phyloP scores from a whole-genome alignment of 2,888 invertebrate species.

The Tholera decimalis region DNA sequence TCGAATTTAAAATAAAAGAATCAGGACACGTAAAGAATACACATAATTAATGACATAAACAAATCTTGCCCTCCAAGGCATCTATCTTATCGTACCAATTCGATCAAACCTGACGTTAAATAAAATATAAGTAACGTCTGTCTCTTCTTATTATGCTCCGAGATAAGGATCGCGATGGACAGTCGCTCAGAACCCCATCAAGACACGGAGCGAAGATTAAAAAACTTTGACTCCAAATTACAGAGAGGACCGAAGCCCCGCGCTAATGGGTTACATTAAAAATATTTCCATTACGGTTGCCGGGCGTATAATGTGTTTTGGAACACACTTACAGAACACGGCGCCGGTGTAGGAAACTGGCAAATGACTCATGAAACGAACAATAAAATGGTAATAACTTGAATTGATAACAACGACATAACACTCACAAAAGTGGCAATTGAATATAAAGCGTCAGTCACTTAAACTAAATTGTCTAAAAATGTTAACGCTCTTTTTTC shows the following conservation, averaged over 20 bases:
- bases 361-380: conserved; percentile 72
- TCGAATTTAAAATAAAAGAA: conserved; percentile 46
- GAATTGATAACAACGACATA: conserved; percentile 65
- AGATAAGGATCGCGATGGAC: conserved; percentile 90
- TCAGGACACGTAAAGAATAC: conserved; percentile 73
- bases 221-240: conserved; percentile 88
- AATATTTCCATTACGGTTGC: conserved; percentile 86
- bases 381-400: conserved; percentile 67
- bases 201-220: conserved; percentile 82
- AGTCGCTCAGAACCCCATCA: conserved; percentile 89
- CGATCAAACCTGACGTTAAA: conserved; percentile 89
- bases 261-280: conserved; percentile 90
- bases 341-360: conserved; percentile 74
- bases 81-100: conserved; percentile 86
- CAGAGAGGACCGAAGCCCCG: conserved; percentile 84
- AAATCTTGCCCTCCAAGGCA: conserved; percentile 81
- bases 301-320: conserved; percentile 79
- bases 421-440: conserved; percentile 61
- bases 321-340: conserved; percentile 68
- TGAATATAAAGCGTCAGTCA: conserved; percentile 68
- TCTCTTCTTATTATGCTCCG: conserved; percentile 89
- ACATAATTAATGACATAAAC: conserved; percentile 87
- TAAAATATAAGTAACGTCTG: conserved; percentile 91
- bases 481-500: conserved; percentile 48
- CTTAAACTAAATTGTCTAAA: conserved; percentile 57